Base-by-base conservation (phyloP, 2,797 vertebrate genomes). In the Hybognathus amarus region DNA sequence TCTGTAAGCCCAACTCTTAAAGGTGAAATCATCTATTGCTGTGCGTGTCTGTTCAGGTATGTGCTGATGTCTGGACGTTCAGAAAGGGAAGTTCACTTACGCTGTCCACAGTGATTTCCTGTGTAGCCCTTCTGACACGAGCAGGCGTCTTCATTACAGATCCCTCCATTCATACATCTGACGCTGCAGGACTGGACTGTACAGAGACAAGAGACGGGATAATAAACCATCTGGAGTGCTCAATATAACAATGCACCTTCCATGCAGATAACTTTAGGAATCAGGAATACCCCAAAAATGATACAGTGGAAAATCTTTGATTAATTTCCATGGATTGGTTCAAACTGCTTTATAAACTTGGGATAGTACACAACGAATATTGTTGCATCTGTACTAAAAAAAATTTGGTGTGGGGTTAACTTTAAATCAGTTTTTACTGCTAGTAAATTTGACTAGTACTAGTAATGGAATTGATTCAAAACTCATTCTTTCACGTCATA, bases 131-230 rank as follows among this genome's bases (percentile, higher is more conserved):
- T 96, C 40, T 94, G 92, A 91, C 97, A 97, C 20, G 91, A 85
- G 84, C 97, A 98, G 3, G 95, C 92, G 42, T 97, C 95, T 63
- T 96, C 97, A 0, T 82, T 89, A 80, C 97, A 99, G 92, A 93
- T 95, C 56, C 96, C 97, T 4, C 96, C 97, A 0, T 98, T 98
- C 97, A 98, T 95, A 84, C 97, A 98, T 75, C 95, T 94, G 87
- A 97, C 91, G 0, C 93, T 96, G 89, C 96, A 98, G 83, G 95
- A 96, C 80, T 96, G 93, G 86, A 95, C 97, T 98, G 88, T 1
- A 64, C 73, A 71, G 45, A n/a, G 70, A 33, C 59, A 36, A 83
- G 3, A 56, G 38, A 73, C 70, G 68, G 36, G 56, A 63, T 69
- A 33, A 75, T 20, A 50, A 12, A 22, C 45, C 13, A 1, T 33